Percentiles rank a stretch among this genome's conserved stretches.
phyloP scores from a whole-genome alignment of 2,113 vertebrate species.

The Caretta caretta region DNA sequence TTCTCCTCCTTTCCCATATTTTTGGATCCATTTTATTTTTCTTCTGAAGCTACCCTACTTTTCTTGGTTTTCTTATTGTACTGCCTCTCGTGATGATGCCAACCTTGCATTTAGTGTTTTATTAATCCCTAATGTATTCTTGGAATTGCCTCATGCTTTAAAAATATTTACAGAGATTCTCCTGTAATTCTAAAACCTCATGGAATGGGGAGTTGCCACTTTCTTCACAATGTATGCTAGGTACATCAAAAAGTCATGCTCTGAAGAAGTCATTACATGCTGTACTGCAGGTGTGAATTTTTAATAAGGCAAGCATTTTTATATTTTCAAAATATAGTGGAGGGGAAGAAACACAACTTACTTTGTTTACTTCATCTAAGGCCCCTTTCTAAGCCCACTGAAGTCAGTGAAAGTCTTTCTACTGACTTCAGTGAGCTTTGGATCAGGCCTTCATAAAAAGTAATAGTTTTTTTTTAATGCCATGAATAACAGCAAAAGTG shows the following conservation, averaged over 20 bases:
- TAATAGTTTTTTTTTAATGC: slow-evolving; percentile 15
- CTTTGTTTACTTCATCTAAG: not conserved
- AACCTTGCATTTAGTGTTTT: not conserved
- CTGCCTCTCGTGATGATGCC: slow-evolving; percentile 21
- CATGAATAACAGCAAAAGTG: not conserved
- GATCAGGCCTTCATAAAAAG: slow-evolving; percentile 34
- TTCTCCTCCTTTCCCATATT: slow-evolving; percentile 17
- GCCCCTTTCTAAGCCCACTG: not conserved
- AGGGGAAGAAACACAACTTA: not conserved
- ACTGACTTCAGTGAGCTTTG: slow-evolving; percentile 37
- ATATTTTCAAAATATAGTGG: not conserved
- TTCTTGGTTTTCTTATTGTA: slow-evolving; percentile 15
- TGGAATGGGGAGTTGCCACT: not conserved
- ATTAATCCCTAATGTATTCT: not conserved
- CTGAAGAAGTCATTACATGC: not conserved
- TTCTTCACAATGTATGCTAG: not conserved
- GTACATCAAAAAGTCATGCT: not conserved
- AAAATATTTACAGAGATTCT: slow-evolving; percentile 7
- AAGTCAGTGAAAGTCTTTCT: slow-evolving; percentile 37
- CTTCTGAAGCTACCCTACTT: not conserved
- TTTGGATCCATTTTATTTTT: slow-evolving; percentile 23
- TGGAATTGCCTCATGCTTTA: not conserved
- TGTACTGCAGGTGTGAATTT: not conserved
- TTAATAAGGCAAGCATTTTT: not conserved
- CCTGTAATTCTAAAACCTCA: not conserved